phyloP scores from a whole-genome alignment of 2,888 invertebrate genomes.

The Nezara viridula region DNA sequence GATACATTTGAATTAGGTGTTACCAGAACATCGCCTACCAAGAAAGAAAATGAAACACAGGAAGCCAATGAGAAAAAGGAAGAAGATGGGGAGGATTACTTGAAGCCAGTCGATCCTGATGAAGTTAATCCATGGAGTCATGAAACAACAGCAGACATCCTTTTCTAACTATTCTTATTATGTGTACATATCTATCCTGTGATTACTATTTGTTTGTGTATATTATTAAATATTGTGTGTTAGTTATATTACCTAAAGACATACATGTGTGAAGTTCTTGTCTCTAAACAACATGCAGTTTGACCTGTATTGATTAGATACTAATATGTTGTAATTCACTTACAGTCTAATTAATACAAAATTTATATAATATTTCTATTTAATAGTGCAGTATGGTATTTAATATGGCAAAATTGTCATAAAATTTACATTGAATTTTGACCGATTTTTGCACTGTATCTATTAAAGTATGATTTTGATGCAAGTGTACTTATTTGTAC shows the following conservation, averaged over 20 bases:
- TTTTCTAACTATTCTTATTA: slow-evolving; percentile 67
- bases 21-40: slow-evolving; percentile 73
- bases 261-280: slow-evolving; percentile 50
- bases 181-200: slow-evolving; percentile 57
- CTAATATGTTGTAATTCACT: slow-evolving; percentile 40
- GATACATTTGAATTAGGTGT: slow-evolving; percentile 83
- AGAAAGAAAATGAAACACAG: slow-evolving; percentile 66
- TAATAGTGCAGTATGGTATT: slow-evolving; percentile 48
- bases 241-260: slow-evolving; percentile 45
- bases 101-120: slow-evolving; percentile 68
- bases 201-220: slow-evolving; percentile 57
- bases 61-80: slow-evolving; percentile 61
- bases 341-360: slow-evolving; percentile 33
- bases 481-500: slow-evolving; percentile 29
- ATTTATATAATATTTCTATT: neutral
- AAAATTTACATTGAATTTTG: neutral
- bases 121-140: slow-evolving; percentile 69
- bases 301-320: slow-evolving; percentile 42
- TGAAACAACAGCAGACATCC: slow-evolving; percentile 69
- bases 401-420: slow-evolving; percentile 14
- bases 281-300: slow-evolving; percentile 26
- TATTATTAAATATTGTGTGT: slow-evolving; percentile 53
- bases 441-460: neutral
- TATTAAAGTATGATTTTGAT: neutral
- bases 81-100: slow-evolving; percentile 67